Evolutionary conservation across 2,113 vertebrate genomes (phyloP).

Genomic region (Equus przewalskii): DNA sequence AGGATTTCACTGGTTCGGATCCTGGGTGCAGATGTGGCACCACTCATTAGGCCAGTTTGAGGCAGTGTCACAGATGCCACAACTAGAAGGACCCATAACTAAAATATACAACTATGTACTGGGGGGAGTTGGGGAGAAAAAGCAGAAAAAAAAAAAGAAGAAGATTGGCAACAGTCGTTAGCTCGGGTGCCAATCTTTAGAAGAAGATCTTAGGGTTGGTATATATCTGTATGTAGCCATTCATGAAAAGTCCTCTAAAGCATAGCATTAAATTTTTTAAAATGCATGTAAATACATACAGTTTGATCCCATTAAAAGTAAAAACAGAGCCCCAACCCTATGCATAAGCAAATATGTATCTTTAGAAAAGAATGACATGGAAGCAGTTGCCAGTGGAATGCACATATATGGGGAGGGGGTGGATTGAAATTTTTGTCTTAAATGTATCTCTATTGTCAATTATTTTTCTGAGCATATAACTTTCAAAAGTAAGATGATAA

Average conservation of each 20-base stretch:
- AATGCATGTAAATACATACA: not conserved
- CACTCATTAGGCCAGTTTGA: too few relatives aligned
- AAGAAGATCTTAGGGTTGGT: not conserved
- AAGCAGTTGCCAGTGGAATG: not conserved
- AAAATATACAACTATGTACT: too few relatives aligned
- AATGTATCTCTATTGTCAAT: accelerated
- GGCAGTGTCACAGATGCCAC: too few relatives aligned
- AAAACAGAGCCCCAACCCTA: too few relatives aligned
- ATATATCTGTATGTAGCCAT: not conserved
- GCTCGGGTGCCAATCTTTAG: too few relatives aligned
- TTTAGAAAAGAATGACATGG: not conserved
- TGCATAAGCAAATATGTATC: not conserved
- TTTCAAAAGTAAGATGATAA: not conserved
- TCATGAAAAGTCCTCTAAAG: not conserved
- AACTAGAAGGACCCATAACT: too few relatives aligned
- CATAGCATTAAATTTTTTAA: not conserved
- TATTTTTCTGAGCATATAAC: not conserved
- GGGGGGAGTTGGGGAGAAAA: too few relatives aligned
- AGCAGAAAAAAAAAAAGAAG: too few relatives aligned
- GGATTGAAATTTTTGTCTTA: not conserved
- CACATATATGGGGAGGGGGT: accelerated
- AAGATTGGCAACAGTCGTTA: too few relatives aligned
- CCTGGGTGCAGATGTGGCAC: too few relatives aligned
- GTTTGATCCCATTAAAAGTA: not conserved
- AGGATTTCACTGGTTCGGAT: too few relatives aligned